A percentile compares a stretch with the other conserved stretches of the same genome.
Conservation (phyloP, 2,888 invertebrate genomes). For the Eustalomyia histrio region DNA sequence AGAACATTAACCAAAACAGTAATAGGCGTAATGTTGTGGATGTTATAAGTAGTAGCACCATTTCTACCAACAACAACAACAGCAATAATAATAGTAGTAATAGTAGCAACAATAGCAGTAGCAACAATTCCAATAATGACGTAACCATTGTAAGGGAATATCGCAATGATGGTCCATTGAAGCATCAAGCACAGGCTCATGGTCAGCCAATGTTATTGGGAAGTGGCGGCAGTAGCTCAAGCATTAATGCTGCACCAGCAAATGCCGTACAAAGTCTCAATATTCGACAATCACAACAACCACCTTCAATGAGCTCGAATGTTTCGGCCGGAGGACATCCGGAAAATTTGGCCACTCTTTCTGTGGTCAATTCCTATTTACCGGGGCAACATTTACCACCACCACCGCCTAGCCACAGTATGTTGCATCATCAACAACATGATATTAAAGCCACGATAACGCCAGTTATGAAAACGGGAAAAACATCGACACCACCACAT, state of each 20-base stretch:
- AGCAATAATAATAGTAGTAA: conserved; percentile 50
- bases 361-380: conserved; percentile 83
- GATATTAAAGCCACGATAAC: conserved; percentile 85
- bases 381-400: conserved; percentile 70
- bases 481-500: conserved; percentile 72
- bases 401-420: conserved; percentile 64
- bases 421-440: conserved; percentile 73
- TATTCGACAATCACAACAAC: conserved; percentile 64
- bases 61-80: conserved; percentile 29
- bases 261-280: conserved; percentile 59
- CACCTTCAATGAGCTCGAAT: conserved; percentile 42
- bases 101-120: conserved; percentile 66
- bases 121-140: conserved; percentile 71
- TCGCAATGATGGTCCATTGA: conserved; percentile 75
- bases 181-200: conserved; percentile 73
- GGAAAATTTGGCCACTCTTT: conserved; percentile 84
- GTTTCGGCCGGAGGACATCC: conserved; percentile 62
- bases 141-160: conserved; percentile 79
- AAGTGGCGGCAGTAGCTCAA: conserved; percentile 40
- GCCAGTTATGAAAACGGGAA: conserved; percentile 79
- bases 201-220: conserved; percentile 69
- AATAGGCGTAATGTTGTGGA: conserved; percentile 67
- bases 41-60: conserved; percentile 58
- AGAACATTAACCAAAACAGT: conserved; percentile 65
- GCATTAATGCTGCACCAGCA: not conserved